Conservation (phyloP, 2,888 invertebrate species). For the Tetragonula carbonaria region DNA sequence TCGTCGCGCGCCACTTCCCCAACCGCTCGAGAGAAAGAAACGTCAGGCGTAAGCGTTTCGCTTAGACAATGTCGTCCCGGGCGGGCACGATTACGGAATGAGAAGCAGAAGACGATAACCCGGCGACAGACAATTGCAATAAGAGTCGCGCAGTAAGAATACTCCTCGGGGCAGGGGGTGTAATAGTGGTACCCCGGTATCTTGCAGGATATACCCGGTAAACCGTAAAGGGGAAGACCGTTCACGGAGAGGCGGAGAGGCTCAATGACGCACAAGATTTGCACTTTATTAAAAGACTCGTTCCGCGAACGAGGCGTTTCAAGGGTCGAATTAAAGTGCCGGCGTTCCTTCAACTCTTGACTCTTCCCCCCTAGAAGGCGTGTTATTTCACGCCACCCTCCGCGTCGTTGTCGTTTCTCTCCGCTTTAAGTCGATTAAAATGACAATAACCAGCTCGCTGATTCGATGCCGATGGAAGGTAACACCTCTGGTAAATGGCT, state of each 20-base stretch:
- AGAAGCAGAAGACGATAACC: slow-evolving; percentile 48
- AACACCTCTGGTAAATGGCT: slow-evolving; percentile 42
- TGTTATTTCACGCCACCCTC: slow-evolving; percentile 30
- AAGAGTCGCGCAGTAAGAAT: slow-evolving; percentile 42
- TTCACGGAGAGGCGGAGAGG: slow-evolving; percentile 41
- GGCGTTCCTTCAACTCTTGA: neutral
- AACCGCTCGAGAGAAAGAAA: neutral
- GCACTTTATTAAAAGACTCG: slow-evolving; percentile 69
- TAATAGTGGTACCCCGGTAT: slow-evolving; percentile 20
- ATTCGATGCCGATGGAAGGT: slow-evolving; percentile 14
- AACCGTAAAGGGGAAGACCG: slow-evolving; percentile 54
- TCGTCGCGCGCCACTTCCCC: too few species aligned
- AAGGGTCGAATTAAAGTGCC: slow-evolving; percentile 56
- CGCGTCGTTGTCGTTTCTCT: neutral
- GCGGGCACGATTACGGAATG: slow-evolving; percentile 50
- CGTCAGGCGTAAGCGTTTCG: slow-evolving; percentile 7
- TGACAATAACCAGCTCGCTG: slow-evolving; percentile 36
- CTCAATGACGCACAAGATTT: slow-evolving; percentile 64
- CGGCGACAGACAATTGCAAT: slow-evolving; percentile 49
- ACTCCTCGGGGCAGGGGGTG: slow-evolving; percentile 5
- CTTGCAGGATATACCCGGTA: slow-evolving; percentile 29
- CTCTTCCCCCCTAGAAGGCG: slow-evolving; percentile 4
- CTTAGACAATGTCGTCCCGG: slow-evolving; percentile 32
- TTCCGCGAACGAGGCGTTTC: slow-evolving; percentile 38
- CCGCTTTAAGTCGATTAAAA: slow-evolving; percentile 48